These are phyloP conservation scores for Tetropium fuscum DNA, from an alignment of 2,888 invertebrate genomes.

Conservation along the genomic window DNA sequence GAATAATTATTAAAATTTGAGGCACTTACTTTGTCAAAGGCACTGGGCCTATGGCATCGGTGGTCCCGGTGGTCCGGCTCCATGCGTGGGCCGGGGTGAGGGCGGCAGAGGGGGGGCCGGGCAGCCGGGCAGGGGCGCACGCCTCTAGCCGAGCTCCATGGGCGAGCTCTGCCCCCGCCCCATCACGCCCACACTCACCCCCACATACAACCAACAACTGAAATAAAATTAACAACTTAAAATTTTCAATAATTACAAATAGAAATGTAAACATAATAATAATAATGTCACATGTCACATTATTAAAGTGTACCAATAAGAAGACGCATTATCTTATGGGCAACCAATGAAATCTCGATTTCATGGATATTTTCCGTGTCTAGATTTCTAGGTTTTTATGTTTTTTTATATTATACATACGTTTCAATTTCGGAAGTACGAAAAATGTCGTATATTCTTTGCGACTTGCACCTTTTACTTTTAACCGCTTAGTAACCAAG, in stretches of 20 bases:
- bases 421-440: too few species aligned
- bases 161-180: slow-evolving; percentile 80
- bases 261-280: neutral
- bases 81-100: slow-evolving; percentile 72
- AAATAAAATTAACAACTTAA: slow-evolving; percentile 51
- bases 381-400: too few species aligned
- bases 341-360: too few species aligned
- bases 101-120: slow-evolving; percentile 68
- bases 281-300: too few species aligned
- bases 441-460: too few species aligned
- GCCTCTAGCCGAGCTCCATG: slow-evolving; percentile 90
- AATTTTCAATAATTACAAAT: neutral
- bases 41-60: slow-evolving; percentile 75
- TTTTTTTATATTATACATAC: too few species aligned
- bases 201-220: slow-evolving; percentile 74
- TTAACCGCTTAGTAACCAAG: too few species aligned
- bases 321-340: too few species aligned
- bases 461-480: too few species aligned
- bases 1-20: too few species aligned
- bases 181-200: slow-evolving; percentile 84
- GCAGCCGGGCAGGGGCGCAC: slow-evolving; percentile 77
- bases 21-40: slow-evolving; percentile 69
- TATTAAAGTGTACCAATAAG: too few species aligned
- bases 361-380: too few species aligned
- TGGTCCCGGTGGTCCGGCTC: slow-evolving; percentile 87